Evolutionary conservation across 2,797 vertebrate genomes (phyloP).

Genomic region (Alcedo atthis): DNA sequence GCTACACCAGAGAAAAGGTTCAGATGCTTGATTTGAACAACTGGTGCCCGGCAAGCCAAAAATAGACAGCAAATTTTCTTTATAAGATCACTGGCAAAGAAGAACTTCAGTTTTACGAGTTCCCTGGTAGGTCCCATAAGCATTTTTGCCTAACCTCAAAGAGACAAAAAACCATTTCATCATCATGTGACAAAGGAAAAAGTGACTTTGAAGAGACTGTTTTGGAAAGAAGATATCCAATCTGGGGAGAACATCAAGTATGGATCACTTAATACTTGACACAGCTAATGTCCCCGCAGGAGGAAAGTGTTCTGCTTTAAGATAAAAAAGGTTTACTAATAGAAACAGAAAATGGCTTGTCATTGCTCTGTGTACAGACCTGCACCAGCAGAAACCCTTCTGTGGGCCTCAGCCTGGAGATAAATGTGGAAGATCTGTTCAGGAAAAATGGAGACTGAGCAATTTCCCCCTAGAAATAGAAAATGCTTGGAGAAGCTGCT

Average conservation of each 20-base stretch:
- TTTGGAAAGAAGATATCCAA: background rate
- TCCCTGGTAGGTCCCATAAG: background rate
- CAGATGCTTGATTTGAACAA: background rate
- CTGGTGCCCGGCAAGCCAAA: background rate
- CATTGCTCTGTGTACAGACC: background rate
- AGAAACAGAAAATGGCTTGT: background rate
- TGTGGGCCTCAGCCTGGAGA: slow-evolving; percentile 20
- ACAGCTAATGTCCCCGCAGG: slow-evolving; percentile 1
- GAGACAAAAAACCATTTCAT: background rate
- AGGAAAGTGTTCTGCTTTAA: slow-evolving; percentile 27
- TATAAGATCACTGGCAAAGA: slow-evolving; percentile 4
- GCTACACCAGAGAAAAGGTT: background rate
- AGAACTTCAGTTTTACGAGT: slow-evolving; percentile 30
- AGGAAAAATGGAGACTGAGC: slow-evolving; percentile 44
- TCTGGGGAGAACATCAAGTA: background rate
- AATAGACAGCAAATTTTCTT: background rate
- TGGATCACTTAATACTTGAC: background rate
- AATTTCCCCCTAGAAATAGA: background rate
- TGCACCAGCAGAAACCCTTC: slow-evolving; percentile 40
- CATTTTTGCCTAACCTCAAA: background rate
- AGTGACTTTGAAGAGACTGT: background rate
- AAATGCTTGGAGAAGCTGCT: background rate
- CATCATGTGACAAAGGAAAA: background rate
- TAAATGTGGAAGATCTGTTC: background rate
- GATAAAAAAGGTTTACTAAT: background rate